phyloP scores from a whole-genome alignment of 2,888 invertebrate genomes.

The Campaea margaritaria region DNA sequence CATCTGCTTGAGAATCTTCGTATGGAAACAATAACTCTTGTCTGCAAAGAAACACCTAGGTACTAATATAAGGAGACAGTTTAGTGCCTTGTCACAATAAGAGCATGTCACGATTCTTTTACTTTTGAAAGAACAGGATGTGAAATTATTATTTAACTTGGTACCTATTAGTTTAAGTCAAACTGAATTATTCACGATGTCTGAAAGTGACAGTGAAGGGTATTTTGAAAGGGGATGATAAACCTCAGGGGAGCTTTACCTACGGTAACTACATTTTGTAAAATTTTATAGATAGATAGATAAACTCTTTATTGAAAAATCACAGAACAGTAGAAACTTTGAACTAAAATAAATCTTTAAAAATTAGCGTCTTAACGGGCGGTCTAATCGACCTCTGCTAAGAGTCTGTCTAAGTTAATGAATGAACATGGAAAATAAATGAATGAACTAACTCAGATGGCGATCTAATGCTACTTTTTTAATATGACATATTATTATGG shows the following conservation, averaged over 20 bases:
- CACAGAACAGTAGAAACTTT: too few species aligned
- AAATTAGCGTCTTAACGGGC: too few species aligned
- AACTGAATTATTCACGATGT: not conserved
- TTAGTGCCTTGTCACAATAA: not conserved
- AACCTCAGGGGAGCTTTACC: not conserved
- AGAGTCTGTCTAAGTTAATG: too few species aligned
- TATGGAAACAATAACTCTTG: conserved; percentile 32
- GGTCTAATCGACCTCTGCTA: too few species aligned
- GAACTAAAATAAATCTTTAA: too few species aligned
- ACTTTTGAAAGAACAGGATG: not conserved
- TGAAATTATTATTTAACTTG: not conserved
- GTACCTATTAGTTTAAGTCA: not conserved
- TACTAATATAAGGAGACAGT: not conserved
- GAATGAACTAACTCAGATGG: too few species aligned
- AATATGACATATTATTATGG: too few species aligned
- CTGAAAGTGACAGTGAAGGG: not conserved
- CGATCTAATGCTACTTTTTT: too few species aligned
- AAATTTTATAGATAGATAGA: too few species aligned
- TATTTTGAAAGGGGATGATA: conserved; percentile 5
- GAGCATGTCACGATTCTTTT: not conserved
- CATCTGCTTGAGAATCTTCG: conserved; percentile 27
- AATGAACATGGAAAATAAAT: too few species aligned
- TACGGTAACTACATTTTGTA: not conserved
- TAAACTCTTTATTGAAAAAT: too few species aligned
- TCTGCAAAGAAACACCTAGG: not conserved